Percentiles rank a stretch among this genome's conserved stretches.
phyloP scores from a whole-genome alignment of 2,113 vertebrate genomes.

The Petroica traversi region DNA sequence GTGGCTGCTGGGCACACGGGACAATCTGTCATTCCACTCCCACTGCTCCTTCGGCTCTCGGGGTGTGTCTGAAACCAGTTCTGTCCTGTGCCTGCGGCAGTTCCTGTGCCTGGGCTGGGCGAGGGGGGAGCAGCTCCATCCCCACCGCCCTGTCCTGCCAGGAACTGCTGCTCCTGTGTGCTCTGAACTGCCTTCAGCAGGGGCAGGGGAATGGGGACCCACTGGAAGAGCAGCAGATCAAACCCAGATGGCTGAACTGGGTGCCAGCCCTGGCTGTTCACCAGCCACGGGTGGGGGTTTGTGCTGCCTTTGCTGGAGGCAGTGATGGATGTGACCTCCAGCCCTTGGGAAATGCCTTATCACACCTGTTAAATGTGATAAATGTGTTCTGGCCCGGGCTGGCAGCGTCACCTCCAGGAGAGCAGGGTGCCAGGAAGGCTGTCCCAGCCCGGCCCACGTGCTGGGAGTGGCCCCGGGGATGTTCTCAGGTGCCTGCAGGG shows the following conservation, averaged over 20 bases:
- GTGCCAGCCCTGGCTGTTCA: background rate
- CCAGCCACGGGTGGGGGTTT: rapidly evolving
- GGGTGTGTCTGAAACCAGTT: background rate
- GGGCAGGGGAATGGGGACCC: background rate
- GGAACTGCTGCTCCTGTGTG: background rate
- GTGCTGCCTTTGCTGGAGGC: background rate
- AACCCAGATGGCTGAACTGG: background rate
- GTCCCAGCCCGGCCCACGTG: rapidly evolving
- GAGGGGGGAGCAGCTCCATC: background rate
- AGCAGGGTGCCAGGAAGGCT: background rate
- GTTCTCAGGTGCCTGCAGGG: background rate
- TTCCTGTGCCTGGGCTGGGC: background rate
- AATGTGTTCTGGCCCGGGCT: background rate
- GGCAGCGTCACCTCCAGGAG: background rate
- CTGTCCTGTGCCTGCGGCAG: rapidly evolving
- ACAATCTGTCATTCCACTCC: background rate
- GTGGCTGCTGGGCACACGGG: background rate
- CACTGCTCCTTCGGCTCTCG: background rate
- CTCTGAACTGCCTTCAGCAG: background rate
- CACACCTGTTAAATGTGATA: background rate
- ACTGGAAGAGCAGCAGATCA: background rate
- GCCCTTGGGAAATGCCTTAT: background rate
- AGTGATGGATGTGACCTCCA: background rate
- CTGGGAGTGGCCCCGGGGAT: background rate
- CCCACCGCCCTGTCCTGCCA: background rate